Evolutionary conservation across 2,797 vertebrate species (phyloP).

Genomic region (Thunnus albacares): DNA sequence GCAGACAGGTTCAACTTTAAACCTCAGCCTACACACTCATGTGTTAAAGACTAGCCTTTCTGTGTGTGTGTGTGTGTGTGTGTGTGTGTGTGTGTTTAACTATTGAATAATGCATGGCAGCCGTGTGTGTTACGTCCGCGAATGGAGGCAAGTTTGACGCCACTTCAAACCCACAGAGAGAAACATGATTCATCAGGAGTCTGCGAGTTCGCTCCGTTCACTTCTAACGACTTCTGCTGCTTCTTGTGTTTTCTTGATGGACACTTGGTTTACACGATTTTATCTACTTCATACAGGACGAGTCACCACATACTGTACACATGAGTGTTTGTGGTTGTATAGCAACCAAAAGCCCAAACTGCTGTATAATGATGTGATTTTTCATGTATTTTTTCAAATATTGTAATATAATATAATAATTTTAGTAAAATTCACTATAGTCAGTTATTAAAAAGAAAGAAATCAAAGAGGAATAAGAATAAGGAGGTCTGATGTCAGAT

Average conservation of each 20-base stretch:
- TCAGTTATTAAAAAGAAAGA: too few species aligned
- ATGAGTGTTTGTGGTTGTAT: too few species aligned
- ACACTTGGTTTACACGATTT: too few species aligned
- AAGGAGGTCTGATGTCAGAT: neutral
- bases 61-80: neutral
- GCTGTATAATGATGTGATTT: too few species aligned
- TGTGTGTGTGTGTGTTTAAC: conserved; percentile 10
- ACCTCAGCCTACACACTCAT: neutral
- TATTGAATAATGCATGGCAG: conserved; percentile 38
- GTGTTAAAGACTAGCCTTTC: neutral
- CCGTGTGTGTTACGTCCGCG: conserved; percentile 25
- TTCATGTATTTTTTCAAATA: too few species aligned
- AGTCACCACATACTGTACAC: too few species aligned
- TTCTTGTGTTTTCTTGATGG: neutral
- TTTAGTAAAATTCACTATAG: neutral
- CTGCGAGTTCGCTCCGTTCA: neutral
- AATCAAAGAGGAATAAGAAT: too few species aligned
- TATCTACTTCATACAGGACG: too few species aligned
- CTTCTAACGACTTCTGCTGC: neutral
- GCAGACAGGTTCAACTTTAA: neutral
- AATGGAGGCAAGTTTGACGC: conserved; percentile 39
- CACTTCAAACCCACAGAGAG: conserved; percentile 50
- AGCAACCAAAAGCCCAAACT: too few species aligned
- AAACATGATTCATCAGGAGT: conserved; percentile 36
- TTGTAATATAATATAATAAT: too few species aligned